phyloP scores from a whole-genome alignment of 2,113 vertebrate species.

The Pseudolaguvia tuberculata region DNA sequence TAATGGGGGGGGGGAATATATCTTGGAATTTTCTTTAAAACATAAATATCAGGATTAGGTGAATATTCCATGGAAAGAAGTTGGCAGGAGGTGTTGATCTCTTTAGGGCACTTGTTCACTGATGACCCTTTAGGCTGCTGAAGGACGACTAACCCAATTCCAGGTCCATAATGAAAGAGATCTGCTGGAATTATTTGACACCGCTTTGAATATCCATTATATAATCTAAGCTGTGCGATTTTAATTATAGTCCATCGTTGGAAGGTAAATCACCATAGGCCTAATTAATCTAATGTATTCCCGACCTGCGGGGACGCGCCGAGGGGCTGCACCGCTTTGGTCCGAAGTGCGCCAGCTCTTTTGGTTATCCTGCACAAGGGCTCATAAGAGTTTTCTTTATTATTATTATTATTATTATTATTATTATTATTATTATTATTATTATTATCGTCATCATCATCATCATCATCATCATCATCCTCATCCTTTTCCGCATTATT shows the following conservation, averaged over 20 bases:
- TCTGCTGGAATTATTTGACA: constrained; percentile 96
- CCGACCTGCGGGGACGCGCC: constrained; percentile 82
- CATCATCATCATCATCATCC: too few species aligned
- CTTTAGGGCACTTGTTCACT: constrained; percentile 58
- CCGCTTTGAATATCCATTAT: constrained; percentile 99
- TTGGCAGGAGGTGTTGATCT: constrained; percentile 17
- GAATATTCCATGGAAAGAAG: not conserved
- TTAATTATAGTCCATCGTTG: constrained; percentile 96
- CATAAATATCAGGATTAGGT: too few species aligned
- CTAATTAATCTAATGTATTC: constrained; percentile 99
- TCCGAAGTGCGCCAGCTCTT: constrained; percentile 74
- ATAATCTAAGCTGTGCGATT: constrained; percentile 89
- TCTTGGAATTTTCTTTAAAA: not conserved
- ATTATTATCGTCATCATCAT: too few species aligned
- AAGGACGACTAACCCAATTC: constrained; percentile 77
- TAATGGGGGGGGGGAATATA: not conserved
- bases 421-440: too few species aligned
- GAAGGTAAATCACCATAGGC: constrained; percentile 99
- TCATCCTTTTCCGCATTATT: constrained; percentile 23
- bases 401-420: constrained; percentile 63
- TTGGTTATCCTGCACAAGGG: constrained; percentile 73
- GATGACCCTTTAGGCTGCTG: constrained; percentile 85
- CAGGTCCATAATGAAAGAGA: constrained; percentile 77
- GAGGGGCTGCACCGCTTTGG: constrained; percentile 87
- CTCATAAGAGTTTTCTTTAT: constrained; percentile 67